Base-by-base conservation (phyloP, 2,888 invertebrate species). In the Cloeon dipterum region DNA sequence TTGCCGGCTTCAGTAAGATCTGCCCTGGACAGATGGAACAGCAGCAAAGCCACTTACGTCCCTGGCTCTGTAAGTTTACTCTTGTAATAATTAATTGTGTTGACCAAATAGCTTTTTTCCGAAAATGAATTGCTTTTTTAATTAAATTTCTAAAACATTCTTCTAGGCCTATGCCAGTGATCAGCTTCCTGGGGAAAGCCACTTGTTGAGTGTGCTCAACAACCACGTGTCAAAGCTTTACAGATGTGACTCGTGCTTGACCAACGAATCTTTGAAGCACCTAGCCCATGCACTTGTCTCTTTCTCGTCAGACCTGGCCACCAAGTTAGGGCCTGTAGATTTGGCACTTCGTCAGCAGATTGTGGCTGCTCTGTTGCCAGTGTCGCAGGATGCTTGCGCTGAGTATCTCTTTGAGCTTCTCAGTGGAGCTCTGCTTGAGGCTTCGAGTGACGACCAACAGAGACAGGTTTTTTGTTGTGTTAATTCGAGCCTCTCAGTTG, bases 161-260 rank as follows among this genome's bases (percentile, higher is more conserved):
- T 18, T 18, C 14, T 32, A 68, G 21, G 69, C 71, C 16, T 78
- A 72, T 56, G 65, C 72, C 25, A 69, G 70, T 42, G 81, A 85
- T 51, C 70, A 79, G 25, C 74, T 85, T 43, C 83, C 85, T 11
- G 74, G 77, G 0, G 85, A 86, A 52, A 81, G 75, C 47, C 82
- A 78, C 44, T 69, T 83, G 3, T 61, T 81, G n/a, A 70, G 71
- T 37, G 69, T 83, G 4, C 69, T 82, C 23, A 67, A 64, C 42
- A 65, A 68, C 19, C 75, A 76, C 48, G 60, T 73, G 38, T 14
- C 8, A 8, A 29, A 29, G 16, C 29, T 76, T 11, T 73, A 74
- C 8, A 62, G 68, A 46, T 63, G 65, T 46, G 56, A 60, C 32
- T 55, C 58, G 1, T 70, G 68, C 47, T 64, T 62, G 11, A 63